phyloP scores from a whole-genome alignment of 2,797 vertebrate genomes.

The Pitangus sulphuratus region DNA sequence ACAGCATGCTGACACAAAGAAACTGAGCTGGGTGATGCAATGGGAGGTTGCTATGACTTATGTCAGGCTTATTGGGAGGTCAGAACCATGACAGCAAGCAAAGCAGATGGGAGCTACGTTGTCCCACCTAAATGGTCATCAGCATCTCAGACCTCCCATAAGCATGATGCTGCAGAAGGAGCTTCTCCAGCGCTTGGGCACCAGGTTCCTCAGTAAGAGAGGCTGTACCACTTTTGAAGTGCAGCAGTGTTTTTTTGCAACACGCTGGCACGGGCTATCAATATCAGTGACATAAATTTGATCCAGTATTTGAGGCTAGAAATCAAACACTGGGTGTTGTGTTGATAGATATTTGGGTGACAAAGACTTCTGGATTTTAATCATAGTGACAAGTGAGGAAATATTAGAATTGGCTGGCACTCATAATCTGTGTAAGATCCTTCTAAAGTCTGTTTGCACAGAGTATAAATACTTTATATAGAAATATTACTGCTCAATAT shows the following conservation, averaged over 20 bases:
- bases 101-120: accelerated
- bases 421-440: background rate
- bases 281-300: background rate
- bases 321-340: background rate
- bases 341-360: background rate
- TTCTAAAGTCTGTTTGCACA: background rate
- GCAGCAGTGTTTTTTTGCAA: background rate
- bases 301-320: background rate
- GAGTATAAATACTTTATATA: background rate
- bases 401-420: background rate
- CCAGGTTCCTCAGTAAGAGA: background rate
- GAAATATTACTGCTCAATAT: background rate
- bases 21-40: background rate
- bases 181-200: background rate
- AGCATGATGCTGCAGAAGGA: background rate
- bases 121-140: background rate
- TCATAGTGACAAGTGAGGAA: background rate
- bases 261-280: background rate
- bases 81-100: background rate
- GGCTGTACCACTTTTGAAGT: background rate
- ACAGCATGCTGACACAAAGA: background rate
- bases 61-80: background rate
- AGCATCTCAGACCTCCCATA: background rate
- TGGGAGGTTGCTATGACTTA: background rate
- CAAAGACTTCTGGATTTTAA: background rate